These are phyloP conservation scores for Drosophila putrida DNA, from an alignment of 2,888 invertebrate genomes.

Conservation along the genomic window DNA sequence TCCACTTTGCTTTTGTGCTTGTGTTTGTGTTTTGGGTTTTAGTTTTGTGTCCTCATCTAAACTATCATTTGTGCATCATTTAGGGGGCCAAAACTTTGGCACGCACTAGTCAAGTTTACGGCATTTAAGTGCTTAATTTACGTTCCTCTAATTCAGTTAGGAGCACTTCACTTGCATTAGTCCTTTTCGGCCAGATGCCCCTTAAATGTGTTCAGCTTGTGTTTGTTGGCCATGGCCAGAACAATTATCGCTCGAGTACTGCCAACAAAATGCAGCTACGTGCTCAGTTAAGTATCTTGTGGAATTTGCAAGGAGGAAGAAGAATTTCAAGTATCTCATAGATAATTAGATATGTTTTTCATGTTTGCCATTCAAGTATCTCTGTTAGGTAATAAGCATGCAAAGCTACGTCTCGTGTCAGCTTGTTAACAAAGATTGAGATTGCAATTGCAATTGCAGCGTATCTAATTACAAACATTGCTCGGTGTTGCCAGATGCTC, in stretches of 20 bases:
- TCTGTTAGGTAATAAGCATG: slow-evolving; percentile 26
- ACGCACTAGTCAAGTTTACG: slow-evolving; percentile 42
- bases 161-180: slow-evolving; percentile 28
- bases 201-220: not conserved
- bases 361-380: slow-evolving; percentile 8
- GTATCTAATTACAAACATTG: slow-evolving; percentile 2
- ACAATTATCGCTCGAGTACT: not conserved
- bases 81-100: slow-evolving; percentile 18
- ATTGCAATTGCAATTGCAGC: slow-evolving; percentile 8
- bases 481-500: slow-evolving; percentile 1
- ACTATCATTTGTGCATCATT: slow-evolving; percentile 31
- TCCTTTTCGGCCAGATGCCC: not conserved
- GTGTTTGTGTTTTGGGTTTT: slow-evolving; percentile 2
- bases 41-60: slow-evolving; percentile 3
- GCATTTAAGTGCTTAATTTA: slow-evolving; percentile 64
- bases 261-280: slow-evolving; percentile 2
- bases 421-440: slow-evolving; percentile 6
- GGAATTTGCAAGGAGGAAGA: slow-evolving; percentile 3
- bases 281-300: not conserved
- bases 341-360: slow-evolving; percentile 19
- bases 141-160: slow-evolving; percentile 55
- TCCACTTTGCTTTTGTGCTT: not conserved
- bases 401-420: slow-evolving; percentile 1
- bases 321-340: slow-evolving; percentile 18
- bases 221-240: no score